Conservation (phyloP, 2,888 invertebrate genomes). For the Eupithecia tripunctaria region DNA sequence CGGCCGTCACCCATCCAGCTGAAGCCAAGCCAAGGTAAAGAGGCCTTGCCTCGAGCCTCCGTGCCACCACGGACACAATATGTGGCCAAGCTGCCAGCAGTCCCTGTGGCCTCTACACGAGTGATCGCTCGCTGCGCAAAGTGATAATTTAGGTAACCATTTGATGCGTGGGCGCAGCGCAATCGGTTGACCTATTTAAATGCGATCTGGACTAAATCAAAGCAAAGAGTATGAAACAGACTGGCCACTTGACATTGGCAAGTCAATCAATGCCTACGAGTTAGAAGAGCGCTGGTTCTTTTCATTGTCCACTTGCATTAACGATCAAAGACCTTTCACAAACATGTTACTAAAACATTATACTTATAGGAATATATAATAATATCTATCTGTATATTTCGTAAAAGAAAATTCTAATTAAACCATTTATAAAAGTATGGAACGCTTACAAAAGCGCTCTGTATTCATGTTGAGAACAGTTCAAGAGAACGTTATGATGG, state of each 20-base stretch:
- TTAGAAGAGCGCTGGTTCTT: neutral
- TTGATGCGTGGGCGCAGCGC: constrained; percentile 58
- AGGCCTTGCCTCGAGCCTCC: no score
- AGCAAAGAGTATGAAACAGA: constrained; percentile 51
- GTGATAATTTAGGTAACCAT: constrained; percentile 50
- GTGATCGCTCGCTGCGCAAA: neutral
- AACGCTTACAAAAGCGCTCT: neutral
- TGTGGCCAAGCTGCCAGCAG: neutral
- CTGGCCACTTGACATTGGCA: constrained; percentile 20
- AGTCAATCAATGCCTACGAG: constrained; percentile 8
- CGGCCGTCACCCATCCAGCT: no score
- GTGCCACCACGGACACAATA: no score
- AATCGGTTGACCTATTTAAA: constrained; percentile 61
- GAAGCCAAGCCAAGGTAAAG: no score
- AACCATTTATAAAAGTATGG: neutral
- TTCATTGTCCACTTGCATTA: neutral
- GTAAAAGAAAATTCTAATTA: neutral
- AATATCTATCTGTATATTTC: neutral
- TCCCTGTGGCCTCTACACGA: neutral
- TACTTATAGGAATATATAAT: neutral
- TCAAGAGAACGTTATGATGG: neutral
- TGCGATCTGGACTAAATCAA: constrained; percentile 59
- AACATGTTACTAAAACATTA: neutral
- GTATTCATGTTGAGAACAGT: neutral
- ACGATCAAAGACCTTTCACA: neutral